Evolutionary conservation across 2,797 vertebrate species (phyloP).

Genomic region (Rhynchotus rufescens): DNA sequence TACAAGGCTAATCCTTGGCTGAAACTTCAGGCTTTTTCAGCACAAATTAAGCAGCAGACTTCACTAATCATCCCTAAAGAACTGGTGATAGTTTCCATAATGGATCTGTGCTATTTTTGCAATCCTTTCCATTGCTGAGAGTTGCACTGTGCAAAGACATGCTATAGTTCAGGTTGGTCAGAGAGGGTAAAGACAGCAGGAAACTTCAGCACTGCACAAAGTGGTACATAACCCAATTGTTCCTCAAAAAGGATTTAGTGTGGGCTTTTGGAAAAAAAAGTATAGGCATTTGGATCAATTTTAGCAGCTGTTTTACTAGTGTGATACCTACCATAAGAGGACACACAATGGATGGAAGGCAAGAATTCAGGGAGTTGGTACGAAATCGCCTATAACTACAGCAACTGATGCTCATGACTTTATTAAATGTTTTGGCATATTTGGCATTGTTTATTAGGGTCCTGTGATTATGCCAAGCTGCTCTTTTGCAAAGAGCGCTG

Average conservation of each 20-base stretch:
- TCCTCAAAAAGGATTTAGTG: neutral
- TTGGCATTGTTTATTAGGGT: neutral
- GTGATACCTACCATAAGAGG: neutral
- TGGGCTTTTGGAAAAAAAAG: neutral
- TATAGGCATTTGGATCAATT: neutral
- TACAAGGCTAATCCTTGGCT: constrained; percentile 28
- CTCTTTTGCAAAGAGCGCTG: neutral
- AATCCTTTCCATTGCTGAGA: neutral
- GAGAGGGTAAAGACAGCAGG: constrained; percentile 37
- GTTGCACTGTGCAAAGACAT: neutral
- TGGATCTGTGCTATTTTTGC: neutral
- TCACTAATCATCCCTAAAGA: constrained; percentile 24
- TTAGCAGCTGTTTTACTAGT: neutral
- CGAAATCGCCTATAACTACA: neutral
- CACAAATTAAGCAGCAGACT: constrained; percentile 3
- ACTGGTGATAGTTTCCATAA: neutral
- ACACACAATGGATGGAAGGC: neutral
- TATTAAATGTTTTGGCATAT: neutral
- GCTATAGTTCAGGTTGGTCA: neutral
- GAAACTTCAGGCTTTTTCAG: constrained; percentile 10
- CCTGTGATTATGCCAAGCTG: neutral
- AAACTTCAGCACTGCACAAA: neutral
- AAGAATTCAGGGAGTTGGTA: neutral
- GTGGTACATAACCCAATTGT: rapidly evolving
- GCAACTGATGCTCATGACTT: neutral